phyloP scores from a whole-genome alignment of 2,113 vertebrate genomes.

The Hemiprocne comata region DNA sequence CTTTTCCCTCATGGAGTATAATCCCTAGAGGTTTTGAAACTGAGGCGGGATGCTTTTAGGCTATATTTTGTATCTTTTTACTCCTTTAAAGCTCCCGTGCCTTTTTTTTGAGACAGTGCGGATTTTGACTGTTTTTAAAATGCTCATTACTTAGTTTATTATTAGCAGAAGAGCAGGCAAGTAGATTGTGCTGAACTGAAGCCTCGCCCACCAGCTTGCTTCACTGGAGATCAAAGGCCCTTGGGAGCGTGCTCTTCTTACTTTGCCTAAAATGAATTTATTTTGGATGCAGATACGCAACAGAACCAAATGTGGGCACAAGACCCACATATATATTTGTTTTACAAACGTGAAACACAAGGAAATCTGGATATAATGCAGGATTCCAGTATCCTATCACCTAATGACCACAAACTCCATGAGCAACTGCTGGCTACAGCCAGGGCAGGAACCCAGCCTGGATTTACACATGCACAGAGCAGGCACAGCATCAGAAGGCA shows the following conservation, averaged over 20 bases:
- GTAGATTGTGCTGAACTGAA: not conserved
- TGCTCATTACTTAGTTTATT: not conserved
- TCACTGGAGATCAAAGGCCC: not conserved
- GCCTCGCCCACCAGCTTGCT: not conserved
- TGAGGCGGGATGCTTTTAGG: not conserved
- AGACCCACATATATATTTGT: constrained; percentile 30
- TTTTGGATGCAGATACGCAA: not conserved
- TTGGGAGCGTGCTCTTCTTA: not conserved
- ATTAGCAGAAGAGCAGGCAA: constrained; percentile 9
- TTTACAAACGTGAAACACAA: not conserved
- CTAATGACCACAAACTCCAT: fast-evolving
- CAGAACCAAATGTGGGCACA: not conserved
- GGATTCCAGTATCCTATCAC: not conserved
- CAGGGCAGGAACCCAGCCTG: not conserved
- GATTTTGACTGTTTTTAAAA: not conserved
- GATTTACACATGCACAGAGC: fast-evolving
- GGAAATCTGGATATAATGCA: not conserved
- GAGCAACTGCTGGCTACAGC: not conserved
- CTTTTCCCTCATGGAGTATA: constrained; percentile 2
- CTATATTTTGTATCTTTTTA: constrained; percentile 45
- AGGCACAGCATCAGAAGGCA: not conserved
- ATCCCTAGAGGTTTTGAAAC: constrained; percentile 24
- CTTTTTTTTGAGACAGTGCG: not conserved
- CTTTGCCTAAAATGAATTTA: not conserved
- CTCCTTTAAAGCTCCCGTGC: not conserved